Evolutionary conservation across 2,888 invertebrate species (phyloP), one percentile per base, ranked within the genome.

Genomic region (Eupithecia abbreviata): DNA sequence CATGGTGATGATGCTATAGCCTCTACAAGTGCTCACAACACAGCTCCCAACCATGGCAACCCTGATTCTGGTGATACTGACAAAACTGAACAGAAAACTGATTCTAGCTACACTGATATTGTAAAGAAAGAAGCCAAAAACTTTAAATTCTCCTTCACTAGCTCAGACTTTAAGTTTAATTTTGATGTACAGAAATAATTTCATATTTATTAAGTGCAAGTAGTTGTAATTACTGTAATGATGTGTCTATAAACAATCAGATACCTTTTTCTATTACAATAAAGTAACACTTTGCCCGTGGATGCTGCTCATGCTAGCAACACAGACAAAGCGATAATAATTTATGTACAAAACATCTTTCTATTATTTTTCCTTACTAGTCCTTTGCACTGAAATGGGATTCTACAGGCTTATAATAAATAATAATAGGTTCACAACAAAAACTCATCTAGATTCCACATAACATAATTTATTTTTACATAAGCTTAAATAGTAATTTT

Each of bases 151-250:
- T 85, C 88, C 75, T 91, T 91, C 80, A 91, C 96, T 42, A 93
- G 92, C 80, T 93, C 95, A 79, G 92, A 91, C 76, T 97, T 97
- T 91, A 96, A 95, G 87, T 97, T 97, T 92, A 96, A 97, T 91
- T 97, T 97, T 92, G 85, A 89, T 88, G 84, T 90, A 84, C 85
- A 90, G 85, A 85, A 88, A 71, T 90, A 87, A 83, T 51, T 82
- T 69, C 70, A 66, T 78, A 62, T 58, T 58, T 55, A 55, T 55
- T 41, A 79, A 67, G 68, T 72, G 65, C 51, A 72, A 74, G 4
- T 66, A 69, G 51, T 67, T 18, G 45, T 70, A 43, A 67, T 30
- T 15, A 65, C 68, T 71, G 30, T 71, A 73, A 66, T 75, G 42
- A 70, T 75, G 51, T 77, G 75, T 75, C 72, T 18, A 72, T 55